A percentile compares a stretch with the other conserved stretches of the same genome.
phyloP scores from a whole-genome alignment of 1,140 invertebrate species.

The Nomia melanderi region DNA sequence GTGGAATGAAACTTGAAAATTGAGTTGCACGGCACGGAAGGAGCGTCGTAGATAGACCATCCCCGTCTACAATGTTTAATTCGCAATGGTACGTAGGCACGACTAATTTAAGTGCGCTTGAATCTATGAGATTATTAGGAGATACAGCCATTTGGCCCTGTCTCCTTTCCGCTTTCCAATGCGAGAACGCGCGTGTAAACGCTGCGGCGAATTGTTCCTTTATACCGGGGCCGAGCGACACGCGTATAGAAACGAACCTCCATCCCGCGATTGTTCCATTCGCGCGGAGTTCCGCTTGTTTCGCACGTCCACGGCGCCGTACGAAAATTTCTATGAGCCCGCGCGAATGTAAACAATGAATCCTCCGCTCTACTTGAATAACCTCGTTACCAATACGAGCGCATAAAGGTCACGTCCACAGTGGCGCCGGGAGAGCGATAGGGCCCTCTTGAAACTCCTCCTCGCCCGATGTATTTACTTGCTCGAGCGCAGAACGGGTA shows the following conservation, averaged over 20 bases:
- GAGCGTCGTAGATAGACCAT: background rate
- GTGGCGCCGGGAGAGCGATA: slow-evolving; percentile 29
- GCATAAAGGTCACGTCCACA: slow-evolving; percentile 55
- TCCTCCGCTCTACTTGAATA: slow-evolving; percentile 52
- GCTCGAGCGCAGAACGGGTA: slow-evolving; percentile 46
- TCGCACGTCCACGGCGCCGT: slow-evolving; percentile 3
- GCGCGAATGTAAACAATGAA: slow-evolving; percentile 53
- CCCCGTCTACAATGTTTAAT: no score
- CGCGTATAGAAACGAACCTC: slow-evolving; percentile 27
- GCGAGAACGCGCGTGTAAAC: slow-evolving; percentile 18
- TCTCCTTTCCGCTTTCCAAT: slow-evolving; percentile 3
- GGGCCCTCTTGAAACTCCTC: slow-evolving; percentile 34
- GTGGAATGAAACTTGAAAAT: slow-evolving; percentile 33
- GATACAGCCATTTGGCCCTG: slow-evolving; percentile 16
- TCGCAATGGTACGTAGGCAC: background rate
- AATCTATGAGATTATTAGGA: slow-evolving; percentile 29
- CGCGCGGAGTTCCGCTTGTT: slow-evolving; percentile 29
- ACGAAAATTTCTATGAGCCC: slow-evolving; percentile 48
- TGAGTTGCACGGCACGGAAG: slow-evolving; percentile 7
- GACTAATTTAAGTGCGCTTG: slow-evolving; percentile 29
- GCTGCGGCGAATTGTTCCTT: slow-evolving; percentile 39
- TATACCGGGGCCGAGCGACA: slow-evolving; percentile 29
- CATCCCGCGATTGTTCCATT: slow-evolving; percentile 37
- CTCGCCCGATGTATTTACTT: slow-evolving; percentile 47
- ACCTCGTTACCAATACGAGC: slow-evolving; percentile 49